Percentiles rank a stretch among this genome's conserved stretches.
These are phyloP conservation scores for Cerastoderma edule DNA, from an alignment of 2,888 invertebrate species.

Conservation along the genomic window DNA sequence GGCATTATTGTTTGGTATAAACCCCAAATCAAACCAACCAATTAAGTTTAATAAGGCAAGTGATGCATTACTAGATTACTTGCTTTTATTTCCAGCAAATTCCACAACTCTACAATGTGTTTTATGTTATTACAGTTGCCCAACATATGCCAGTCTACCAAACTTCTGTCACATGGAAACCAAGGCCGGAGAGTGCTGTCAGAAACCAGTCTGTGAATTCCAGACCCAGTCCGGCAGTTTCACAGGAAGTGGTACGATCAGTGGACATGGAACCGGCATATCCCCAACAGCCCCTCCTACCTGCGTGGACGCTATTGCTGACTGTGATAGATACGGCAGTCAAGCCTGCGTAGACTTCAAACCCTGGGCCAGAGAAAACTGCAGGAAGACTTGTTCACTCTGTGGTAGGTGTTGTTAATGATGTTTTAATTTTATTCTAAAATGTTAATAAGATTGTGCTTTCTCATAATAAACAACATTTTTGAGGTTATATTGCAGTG, in stretches of 20 bases:
- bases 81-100: too few species aligned
- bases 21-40: too few species aligned
- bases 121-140: slow-evolving; percentile 69
- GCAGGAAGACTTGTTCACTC: slow-evolving; percentile 67
- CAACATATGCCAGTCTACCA: slow-evolving; percentile 68
- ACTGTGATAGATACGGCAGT: slow-evolving; percentile 67
- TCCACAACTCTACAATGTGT: too few species aligned
- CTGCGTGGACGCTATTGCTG: slow-evolving; percentile 59
- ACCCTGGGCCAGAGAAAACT: slow-evolving; percentile 73
- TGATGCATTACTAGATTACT: too few species aligned
- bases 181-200: slow-evolving; percentile 69
- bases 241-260: slow-evolving; percentile 67
- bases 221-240: slow-evolving; percentile 68
- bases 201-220: slow-evolving; percentile 71
- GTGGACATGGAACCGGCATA: slow-evolving; percentile 66
- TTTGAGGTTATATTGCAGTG: too few species aligned
- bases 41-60: too few species aligned
- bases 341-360: slow-evolving; percentile 59
- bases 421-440: too few species aligned
- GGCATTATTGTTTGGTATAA: too few species aligned
- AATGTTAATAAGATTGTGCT: too few species aligned
- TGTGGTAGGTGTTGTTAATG: slow-evolving; percentile 66
- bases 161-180: slow-evolving; percentile 66
- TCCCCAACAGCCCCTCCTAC: slow-evolving; percentile 68
- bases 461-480: too few species aligned